These are phyloP conservation scores for Carcina quercana DNA, from an alignment of 2,888 invertebrate genomes.

Conservation along the genomic window DNA sequence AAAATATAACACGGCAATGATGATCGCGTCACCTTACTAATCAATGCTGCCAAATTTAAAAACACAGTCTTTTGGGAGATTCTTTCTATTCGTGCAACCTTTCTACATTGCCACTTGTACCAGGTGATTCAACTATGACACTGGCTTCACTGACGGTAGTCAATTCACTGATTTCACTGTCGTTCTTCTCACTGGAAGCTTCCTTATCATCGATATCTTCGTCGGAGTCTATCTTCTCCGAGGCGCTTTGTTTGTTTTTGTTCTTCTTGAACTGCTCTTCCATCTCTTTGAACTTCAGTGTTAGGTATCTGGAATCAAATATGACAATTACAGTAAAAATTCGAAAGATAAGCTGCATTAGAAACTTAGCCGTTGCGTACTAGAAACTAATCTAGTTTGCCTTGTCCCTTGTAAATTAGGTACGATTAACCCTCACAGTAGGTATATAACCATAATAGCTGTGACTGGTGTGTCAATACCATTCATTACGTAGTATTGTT, in stretches of 20 bases:
- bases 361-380: too few relatives aligned
- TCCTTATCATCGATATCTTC: conserved; percentile 34
- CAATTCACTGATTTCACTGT: conserved; percentile 19
- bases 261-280: conserved; percentile 86
- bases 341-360: too few relatives aligned
- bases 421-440: too few relatives aligned
- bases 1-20: conserved; percentile 14
- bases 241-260: conserved; percentile 58
- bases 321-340: too few relatives aligned
- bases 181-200: conserved; percentile 24
- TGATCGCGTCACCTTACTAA: conserved; percentile 11
- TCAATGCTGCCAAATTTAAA: conserved; percentile 16
- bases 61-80: conserved; percentile 8
- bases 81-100: conserved; percentile 37
- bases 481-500: too few relatives aligned
- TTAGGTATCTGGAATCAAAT: conserved; percentile 78
- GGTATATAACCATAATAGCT: too few relatives aligned
- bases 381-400: too few relatives aligned
- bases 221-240: conserved; percentile 37
- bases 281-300: conserved; percentile 90
- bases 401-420: too few relatives aligned
- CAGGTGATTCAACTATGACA: conserved; percentile 51
- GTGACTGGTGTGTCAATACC: too few relatives aligned
- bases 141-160: conserved; percentile 42
- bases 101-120: conserved; percentile 57